Percentiles rank a stretch among this genome's conserved stretches.
Evolutionary conservation across 2,888 invertebrate genomes (phyloP).

Genomic region (Drosophila acutilabella): DNA sequence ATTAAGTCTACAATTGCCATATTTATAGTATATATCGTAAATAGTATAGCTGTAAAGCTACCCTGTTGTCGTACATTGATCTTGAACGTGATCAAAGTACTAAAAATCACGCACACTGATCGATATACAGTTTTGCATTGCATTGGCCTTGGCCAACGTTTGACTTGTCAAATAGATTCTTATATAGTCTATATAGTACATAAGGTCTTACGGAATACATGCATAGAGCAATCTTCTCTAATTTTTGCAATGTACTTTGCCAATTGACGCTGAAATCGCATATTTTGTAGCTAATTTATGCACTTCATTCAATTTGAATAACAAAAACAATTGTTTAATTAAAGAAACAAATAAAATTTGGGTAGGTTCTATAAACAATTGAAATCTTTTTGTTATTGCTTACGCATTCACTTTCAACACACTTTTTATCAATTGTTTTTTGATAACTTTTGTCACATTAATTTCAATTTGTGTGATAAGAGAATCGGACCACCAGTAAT

Average conservation of each 20-base stretch:
- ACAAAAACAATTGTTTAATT: neutral
- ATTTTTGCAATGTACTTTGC: constrained; percentile 16
- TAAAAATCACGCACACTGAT: constrained; percentile 54
- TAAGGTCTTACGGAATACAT: constrained; percentile 6
- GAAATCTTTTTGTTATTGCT: too few relatives aligned
- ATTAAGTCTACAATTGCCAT: constrained; percentile 10
- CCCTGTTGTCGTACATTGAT: constrained; percentile 27
- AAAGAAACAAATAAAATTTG: neutral
- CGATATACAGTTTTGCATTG: constrained; percentile 34
- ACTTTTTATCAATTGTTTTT: neutral
- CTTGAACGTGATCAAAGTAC: constrained; percentile 50
- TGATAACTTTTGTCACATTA: neutral
- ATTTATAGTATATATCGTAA: neutral
- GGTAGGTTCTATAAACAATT: too few relatives aligned
- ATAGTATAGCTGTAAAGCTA: constrained; percentile 1
- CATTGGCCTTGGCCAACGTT: constrained; percentile 48
- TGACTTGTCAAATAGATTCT: constrained; percentile 31
- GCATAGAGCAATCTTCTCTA: constrained; percentile 12
- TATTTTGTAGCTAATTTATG: constrained; percentile 39
- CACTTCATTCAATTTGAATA: neutral
- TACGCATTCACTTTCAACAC: neutral
- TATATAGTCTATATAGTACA: neutral
- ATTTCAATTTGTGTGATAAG: constrained; percentile 10
- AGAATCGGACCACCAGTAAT: constrained; percentile 14
- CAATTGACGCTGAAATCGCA: constrained; percentile 9